Evolutionary conservation across 2,113 vertebrate species (phyloP).

Genomic region (Potamarius usumacintae): DNA sequence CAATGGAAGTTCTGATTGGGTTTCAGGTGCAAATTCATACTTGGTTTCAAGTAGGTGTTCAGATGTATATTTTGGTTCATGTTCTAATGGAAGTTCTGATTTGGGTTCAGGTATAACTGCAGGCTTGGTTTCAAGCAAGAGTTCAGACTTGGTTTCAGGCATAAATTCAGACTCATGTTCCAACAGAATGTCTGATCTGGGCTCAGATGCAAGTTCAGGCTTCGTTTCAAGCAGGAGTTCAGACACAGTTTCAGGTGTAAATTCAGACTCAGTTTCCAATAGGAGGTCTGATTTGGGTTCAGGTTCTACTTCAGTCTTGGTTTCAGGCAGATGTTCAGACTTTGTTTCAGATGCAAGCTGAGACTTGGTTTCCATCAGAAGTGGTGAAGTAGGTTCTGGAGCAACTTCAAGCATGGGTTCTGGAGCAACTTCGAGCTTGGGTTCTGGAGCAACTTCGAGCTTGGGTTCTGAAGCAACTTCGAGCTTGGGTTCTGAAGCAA

Average conservation of each 20-base stretch:
- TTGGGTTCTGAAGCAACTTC: background rate
- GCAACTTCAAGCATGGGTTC: conserved; percentile 1
- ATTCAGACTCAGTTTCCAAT: background rate
- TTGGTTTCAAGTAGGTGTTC: background rate
- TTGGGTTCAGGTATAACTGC: background rate
- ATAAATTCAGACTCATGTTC: conserved; percentile 3
- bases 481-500: background rate
- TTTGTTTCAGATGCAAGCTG: background rate
- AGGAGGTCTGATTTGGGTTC: background rate
- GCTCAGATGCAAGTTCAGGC: background rate
- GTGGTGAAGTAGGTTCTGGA: background rate
- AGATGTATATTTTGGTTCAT: background rate
- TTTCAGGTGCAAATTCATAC: background rate
- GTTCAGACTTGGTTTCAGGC: background rate
- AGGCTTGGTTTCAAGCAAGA: background rate
- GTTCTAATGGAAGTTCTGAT: background rate
- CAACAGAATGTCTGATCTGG: background rate
- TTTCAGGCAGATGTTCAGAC: background rate
- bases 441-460: background rate
- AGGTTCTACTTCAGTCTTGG: background rate
- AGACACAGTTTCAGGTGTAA: background rate
- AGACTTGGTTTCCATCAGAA: background rate
- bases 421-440: background rate
- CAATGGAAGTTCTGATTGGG: background rate
- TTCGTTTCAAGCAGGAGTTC: conserved; percentile 12